These are phyloP conservation scores for Trachelus troglodyta DNA, from an alignment of 2,888 invertebrate species.

Conservation along the genomic window DNA sequence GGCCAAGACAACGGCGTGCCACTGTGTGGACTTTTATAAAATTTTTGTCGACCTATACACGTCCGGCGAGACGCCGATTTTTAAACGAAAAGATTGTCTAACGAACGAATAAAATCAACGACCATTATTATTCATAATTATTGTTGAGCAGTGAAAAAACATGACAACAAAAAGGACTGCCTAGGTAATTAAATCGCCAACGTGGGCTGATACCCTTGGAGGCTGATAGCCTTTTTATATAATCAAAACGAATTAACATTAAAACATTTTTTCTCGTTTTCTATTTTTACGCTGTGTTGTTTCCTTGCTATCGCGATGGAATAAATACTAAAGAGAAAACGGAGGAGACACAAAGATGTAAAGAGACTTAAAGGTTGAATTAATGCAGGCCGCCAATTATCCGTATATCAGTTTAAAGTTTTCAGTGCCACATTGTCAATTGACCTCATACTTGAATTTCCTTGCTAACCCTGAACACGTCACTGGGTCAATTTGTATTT, in stretches of 20 bases:
- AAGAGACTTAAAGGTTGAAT: not conserved
- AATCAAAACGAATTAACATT: not conserved
- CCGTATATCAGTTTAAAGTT: not conserved
- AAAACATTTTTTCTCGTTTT: not conserved
- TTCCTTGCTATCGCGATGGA: not conserved
- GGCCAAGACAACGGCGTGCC: not conserved
- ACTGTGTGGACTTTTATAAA: not conserved
- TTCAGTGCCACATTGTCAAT: not conserved
- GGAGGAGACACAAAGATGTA: not conserved
- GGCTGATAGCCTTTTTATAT: slow-evolving; percentile 1
- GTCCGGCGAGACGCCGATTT: not conserved
- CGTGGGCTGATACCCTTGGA: not conserved
- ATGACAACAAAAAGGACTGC: not conserved
- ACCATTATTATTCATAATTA: not conserved
- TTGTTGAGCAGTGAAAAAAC: not conserved
- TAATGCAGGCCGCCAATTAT: not conserved
- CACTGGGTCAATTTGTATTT: not conserved
- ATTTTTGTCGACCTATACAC: not conserved
- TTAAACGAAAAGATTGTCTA: not conserved
- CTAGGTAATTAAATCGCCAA: not conserved
- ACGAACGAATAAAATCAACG: not conserved
- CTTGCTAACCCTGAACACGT: not conserved
- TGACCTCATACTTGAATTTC: not conserved
- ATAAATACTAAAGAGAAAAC: not conserved
- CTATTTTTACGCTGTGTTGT: not conserved